Evolutionary conservation across 2,113 vertebrate genomes (phyloP).

Genomic region (Esox niger): DNA sequence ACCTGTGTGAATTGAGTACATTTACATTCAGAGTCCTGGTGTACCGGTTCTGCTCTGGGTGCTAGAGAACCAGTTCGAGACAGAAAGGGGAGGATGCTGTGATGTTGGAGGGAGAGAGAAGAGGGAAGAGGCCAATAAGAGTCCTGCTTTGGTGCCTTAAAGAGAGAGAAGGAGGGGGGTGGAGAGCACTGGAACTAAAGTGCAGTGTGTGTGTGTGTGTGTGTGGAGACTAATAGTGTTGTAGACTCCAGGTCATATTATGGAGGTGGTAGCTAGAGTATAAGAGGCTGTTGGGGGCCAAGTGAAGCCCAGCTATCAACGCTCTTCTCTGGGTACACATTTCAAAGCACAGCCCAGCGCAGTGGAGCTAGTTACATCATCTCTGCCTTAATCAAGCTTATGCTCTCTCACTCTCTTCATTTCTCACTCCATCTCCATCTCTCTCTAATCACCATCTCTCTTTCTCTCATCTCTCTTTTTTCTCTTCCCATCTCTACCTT

Average conservation of each 20-base stretch:
- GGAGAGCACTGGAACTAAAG: neutral
- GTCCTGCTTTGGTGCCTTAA: too few relatives aligned
- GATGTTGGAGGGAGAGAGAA: too few relatives aligned
- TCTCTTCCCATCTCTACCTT: too few relatives aligned
- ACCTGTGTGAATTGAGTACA: too few relatives aligned
- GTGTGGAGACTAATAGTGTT: too few relatives aligned
- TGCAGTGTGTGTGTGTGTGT: neutral
- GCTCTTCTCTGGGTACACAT: neutral
- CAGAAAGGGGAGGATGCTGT: neutral
- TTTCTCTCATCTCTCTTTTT: neutral
- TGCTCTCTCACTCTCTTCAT: neutral
- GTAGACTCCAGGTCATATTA: neutral
- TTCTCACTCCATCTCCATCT: too few relatives aligned
- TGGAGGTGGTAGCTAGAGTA: neutral
- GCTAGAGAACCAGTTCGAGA: too few relatives aligned
- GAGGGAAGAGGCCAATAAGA: too few relatives aligned
- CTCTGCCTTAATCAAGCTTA: neutral
- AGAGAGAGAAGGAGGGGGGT: too few relatives aligned
- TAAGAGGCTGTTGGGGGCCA: neutral
- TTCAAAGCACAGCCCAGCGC: neutral
- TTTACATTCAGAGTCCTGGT: too few relatives aligned
- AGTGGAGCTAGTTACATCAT: neutral
- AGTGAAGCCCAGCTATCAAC: neutral
- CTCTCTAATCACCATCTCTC: neutral
- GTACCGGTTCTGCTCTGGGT: too few relatives aligned